Conservation (phyloP, 2,113 vertebrate genomes). For the Myiozetetes cayanensis region DNA sequence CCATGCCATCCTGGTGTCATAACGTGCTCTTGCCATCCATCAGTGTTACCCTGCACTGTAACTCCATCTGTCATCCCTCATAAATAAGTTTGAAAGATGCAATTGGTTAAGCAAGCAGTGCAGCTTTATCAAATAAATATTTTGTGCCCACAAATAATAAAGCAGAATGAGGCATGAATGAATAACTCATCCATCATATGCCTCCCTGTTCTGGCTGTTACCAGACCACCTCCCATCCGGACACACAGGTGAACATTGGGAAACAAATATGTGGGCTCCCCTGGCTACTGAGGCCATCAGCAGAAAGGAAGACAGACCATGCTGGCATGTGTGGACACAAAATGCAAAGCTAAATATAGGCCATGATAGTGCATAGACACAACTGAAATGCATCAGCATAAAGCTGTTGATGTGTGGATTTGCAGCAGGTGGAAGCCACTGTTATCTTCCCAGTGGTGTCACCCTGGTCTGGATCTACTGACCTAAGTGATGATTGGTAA, state of each 20-base stretch:
- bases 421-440: background rate
- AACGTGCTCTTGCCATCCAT: background rate
- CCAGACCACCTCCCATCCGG: background rate
- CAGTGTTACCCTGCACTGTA: background rate
- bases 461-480: background rate
- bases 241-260: background rate
- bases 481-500: accelerated
- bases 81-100: background rate
- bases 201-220: background rate
- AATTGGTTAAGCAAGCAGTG: background rate
- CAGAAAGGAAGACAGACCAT: background rate
- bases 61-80: background rate
- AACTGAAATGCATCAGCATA: background rate
- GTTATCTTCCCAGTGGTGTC: accelerated
- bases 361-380: background rate
- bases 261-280: background rate
- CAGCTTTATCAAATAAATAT: background rate
- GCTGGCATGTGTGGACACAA: background rate
- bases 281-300: background rate
- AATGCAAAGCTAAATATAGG: background rate
- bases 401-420: background rate
- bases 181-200: background rate
- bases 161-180: background rate
- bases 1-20: background rate
- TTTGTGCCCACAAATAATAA: background rate